Evolutionary conservation across 2,113 vertebrate genomes (phyloP).

Genomic region (Amphilophus citrinellus): DNA sequence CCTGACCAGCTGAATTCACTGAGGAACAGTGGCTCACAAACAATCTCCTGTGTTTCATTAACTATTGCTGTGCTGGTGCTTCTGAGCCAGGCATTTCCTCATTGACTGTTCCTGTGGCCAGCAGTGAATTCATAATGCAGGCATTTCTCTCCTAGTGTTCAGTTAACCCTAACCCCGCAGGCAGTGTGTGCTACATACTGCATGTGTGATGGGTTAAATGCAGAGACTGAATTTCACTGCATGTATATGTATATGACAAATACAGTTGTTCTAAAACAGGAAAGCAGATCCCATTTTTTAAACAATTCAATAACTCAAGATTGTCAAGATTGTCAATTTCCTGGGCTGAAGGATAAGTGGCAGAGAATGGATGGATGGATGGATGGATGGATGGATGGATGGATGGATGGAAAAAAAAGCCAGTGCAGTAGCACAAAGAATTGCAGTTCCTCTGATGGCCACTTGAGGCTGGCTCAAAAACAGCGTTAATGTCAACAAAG

Average conservation of each 20-base stretch:
- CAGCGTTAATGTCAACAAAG: background rate
- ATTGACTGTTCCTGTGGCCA: background rate
- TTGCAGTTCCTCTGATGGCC: background rate
- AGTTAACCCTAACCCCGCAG: too few species aligned
- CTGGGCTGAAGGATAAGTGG: too few species aligned
- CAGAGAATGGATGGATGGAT: too few species aligned
- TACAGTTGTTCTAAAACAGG: too few species aligned
- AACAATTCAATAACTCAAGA: background rate
- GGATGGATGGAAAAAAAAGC: background rate
- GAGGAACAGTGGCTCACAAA: background rate
- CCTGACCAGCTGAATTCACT: conserved; percentile 7
- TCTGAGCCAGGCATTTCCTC: background rate
- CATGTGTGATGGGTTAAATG: background rate
- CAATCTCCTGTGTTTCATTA: background rate
- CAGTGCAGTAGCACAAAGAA: background rate
- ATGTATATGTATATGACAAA: too few species aligned
- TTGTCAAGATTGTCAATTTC: too few species aligned
- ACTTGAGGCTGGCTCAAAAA: background rate
- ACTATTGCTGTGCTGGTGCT: background rate
- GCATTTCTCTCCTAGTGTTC: background rate
- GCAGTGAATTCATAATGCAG: background rate
- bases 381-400: too few species aligned
- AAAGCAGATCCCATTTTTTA: background rate
- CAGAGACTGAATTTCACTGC: too few species aligned
- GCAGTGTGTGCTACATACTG: too few species aligned